These are phyloP conservation scores for Littorina saxatilis DNA, from an alignment of 1,140 invertebrate genomes.

Conservation along the genomic window DNA sequence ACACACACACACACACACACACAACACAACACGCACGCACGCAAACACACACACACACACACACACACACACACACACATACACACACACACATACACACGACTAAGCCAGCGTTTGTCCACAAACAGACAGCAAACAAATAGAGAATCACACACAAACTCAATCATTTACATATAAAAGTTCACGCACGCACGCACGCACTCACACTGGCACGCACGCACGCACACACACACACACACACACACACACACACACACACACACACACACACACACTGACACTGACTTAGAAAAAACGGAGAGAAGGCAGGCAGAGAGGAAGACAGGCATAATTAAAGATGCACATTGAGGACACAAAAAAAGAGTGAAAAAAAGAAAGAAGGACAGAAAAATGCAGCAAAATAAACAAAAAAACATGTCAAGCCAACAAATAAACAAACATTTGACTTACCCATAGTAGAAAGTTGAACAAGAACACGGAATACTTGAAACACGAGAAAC, in stretches of 20 bases:
- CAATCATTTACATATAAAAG: not conserved
- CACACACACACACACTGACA: not conserved
- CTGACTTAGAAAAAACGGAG: not conserved
- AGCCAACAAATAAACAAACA: not conserved
- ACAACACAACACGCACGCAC: too few relatives aligned
- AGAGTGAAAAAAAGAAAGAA: not conserved
- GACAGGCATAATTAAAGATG: not conserved
- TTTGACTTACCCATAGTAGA: constrained; percentile 34
- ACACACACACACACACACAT: too few relatives aligned
- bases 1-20: too few relatives aligned
- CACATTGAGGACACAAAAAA: not conserved
- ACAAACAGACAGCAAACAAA: too few relatives aligned
- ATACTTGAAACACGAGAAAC: constrained; percentile 35
- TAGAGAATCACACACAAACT: constrained; percentile 35
- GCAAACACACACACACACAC: too few relatives aligned
- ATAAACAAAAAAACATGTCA: not conserved
- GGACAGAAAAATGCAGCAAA: not conserved
- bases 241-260: not conserved
- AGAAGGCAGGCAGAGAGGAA: not conserved
- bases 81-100: too few relatives aligned
- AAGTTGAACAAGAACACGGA: constrained; percentile 41
- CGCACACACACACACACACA: constrained; percentile 20
- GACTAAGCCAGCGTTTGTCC: too few relatives aligned
- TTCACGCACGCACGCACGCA: not conserved
- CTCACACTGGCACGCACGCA: constrained; percentile 42